Evolutionary conservation across 2,797 vertebrate species (phyloP).

Genomic region (Heterohyrax brucei): DNA sequence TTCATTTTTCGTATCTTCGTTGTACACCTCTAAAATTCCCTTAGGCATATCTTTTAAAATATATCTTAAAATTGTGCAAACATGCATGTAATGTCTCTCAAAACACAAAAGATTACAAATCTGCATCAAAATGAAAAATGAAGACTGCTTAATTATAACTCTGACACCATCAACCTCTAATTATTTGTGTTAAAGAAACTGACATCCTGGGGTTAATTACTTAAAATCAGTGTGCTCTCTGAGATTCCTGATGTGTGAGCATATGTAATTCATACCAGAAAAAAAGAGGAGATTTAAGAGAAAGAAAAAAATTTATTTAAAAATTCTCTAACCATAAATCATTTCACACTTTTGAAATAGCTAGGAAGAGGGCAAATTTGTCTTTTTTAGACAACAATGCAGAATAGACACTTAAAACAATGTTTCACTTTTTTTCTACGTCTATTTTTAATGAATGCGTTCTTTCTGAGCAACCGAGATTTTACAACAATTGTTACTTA

Average conservation of each 20-base stretch:
- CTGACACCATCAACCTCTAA: constrained; percentile 87
- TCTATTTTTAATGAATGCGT: constrained; percentile 53
- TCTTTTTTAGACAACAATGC: constrained; percentile 62
- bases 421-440: not conserved
- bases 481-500: constrained; percentile 43
- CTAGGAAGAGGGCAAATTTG: constrained; percentile 19
- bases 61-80: constrained; percentile 44
- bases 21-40: constrained; percentile 22
- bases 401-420: constrained; percentile 50
- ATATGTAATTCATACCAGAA: not conserved
- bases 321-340: constrained; percentile 55
- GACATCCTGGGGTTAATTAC: constrained; percentile 65
- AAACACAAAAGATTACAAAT: constrained; percentile 85
- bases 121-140: constrained; percentile 87
- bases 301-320: constrained; percentile 35
- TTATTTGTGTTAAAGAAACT: constrained; percentile 82
- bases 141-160: constrained; percentile 90
- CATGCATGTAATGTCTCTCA: constrained; percentile 69
- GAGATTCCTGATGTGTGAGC: constrained; percentile 43
- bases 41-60: constrained; percentile 58
- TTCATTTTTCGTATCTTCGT: constrained; percentile 41
- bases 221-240: constrained; percentile 65
- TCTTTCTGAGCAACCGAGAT: constrained; percentile 38
- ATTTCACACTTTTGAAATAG: constrained; percentile 67
- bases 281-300: not conserved